Evolutionary conservation across 1,140 invertebrate species (phyloP), one percentile per base, ranked within the genome.

Genomic region (Heliothis subflexa): DNA sequence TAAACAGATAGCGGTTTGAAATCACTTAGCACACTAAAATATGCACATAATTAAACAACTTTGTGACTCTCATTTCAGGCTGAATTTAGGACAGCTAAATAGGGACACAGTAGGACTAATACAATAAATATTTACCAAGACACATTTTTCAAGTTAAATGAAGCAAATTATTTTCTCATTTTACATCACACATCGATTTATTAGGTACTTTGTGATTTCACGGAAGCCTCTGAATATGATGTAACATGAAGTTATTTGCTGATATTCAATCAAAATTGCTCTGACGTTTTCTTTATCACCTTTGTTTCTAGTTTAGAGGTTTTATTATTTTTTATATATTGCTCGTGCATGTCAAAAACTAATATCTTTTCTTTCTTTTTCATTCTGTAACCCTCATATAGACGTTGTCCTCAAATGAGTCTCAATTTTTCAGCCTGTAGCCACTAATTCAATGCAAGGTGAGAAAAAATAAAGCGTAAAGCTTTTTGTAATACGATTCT

Each of bases 41-140:
- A 66, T 62, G 59, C 59, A 66, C 45, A 66, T 49, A 68, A 49
- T 50, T 50, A 68, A 28, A 68, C 64, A 68, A 68, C 64, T 68
- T 68, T 68, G 14, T 52, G 45, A 50, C 45, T 50, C 12, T 11
- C 14, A 40, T 40, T 50, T 49, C n/a, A 66, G 13, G 47, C 21
- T 13, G 25, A 52, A 50, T 68, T 50, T 40, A 40, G 33, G 33
- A 5, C 33, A 9, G 5, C 33, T 40, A 40, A 40, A 12, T 68
- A 28, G 25, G 16, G 18, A 64, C 45, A 18, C 16, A 64, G 16
- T 3, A n/a, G 33, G 25, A 64, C 33, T 40, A 3, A 5, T 40
- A 40, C 33, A 40, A 40, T 40, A 40, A 40, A 40, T 40, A 9
- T 0, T 0, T 40, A 9, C 33, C 7, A 9, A 9, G 33, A 40